phyloP scores from a whole-genome alignment of 2,888 invertebrate genomes.

The Drosophila pseudotalamancana region DNA sequence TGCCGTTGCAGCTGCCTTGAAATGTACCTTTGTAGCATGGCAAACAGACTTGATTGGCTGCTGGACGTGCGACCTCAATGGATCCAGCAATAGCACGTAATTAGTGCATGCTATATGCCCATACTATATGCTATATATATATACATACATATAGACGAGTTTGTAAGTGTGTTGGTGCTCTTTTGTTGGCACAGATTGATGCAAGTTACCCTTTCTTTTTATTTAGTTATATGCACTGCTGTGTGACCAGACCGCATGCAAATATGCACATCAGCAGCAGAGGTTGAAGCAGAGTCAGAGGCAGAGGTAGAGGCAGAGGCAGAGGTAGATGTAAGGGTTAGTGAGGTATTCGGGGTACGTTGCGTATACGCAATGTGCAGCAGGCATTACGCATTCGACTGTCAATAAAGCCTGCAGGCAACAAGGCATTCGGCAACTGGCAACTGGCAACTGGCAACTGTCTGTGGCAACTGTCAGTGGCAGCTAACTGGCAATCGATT shows the following conservation, averaged over 20 bases:
- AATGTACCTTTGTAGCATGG: slow-evolving; percentile 54
- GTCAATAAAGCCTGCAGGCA: slow-evolving; percentile 46
- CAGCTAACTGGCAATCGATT: slow-evolving; percentile 55
- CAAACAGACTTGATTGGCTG: slow-evolving; percentile 69
- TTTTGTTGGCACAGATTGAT: slow-evolving; percentile 60
- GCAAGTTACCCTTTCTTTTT: slow-evolving; percentile 25
- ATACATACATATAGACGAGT: not conserved
- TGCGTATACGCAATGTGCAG: slow-evolving; percentile 50
- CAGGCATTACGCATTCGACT: slow-evolving; percentile 5
- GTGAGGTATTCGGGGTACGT: slow-evolving; percentile 15
- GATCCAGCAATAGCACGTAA: slow-evolving; percentile 33
- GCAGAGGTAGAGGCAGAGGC: not conserved
- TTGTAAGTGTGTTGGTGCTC: slow-evolving; percentile 4
- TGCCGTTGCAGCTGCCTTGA: slow-evolving; percentile 39
- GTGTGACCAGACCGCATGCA: slow-evolving; percentile 36
- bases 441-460: not conserved
- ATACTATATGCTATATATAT: slow-evolving; percentile 4
- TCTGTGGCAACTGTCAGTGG: slow-evolving; percentile 31
- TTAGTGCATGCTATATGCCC: slow-evolving; percentile 48
- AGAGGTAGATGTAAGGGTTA: not conserved
- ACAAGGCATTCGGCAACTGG: slow-evolving; percentile 15
- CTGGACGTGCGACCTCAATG: slow-evolving; percentile 52
- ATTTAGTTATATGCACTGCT: slow-evolving; percentile 46
- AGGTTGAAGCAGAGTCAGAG: not conserved
- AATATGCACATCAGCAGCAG: slow-evolving; percentile 13